These are phyloP conservation scores for Lathronympha strigana DNA, from an alignment of 2,888 invertebrate species.

Conservation along the genomic window DNA sequence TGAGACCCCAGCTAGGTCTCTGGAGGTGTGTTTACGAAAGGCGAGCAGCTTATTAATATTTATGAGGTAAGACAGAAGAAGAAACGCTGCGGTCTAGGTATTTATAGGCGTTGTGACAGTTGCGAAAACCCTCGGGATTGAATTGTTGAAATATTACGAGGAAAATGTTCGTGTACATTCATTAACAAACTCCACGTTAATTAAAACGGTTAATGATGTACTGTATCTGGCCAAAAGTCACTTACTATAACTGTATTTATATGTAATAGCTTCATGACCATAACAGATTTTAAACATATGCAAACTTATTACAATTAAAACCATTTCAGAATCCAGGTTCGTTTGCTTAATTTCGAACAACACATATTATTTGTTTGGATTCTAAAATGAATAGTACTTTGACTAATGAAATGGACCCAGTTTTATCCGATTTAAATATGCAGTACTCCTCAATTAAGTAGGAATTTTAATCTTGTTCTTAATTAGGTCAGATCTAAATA, in stretches of 20 bases:
- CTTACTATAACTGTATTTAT: background rate
- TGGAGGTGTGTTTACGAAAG: conserved; percentile 58
- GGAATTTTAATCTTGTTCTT: background rate
- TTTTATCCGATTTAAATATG: background rate
- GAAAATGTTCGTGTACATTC: conserved; percentile 20
- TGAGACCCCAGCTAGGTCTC: conserved; percentile 62
- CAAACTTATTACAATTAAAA: background rate
- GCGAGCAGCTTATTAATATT: conserved; percentile 64
- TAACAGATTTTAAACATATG: background rate
- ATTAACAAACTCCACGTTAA: conserved; percentile 8
- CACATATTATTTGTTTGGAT: background rate
- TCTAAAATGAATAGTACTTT: background rate
- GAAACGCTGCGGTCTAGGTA: conserved; percentile 38
- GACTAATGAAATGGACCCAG: background rate
- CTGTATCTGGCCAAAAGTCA: background rate
- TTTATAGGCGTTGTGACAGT: conserved; percentile 34
- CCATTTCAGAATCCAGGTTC: background rate
- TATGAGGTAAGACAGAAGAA: conserved; percentile 53
- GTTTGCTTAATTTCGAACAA: background rate
- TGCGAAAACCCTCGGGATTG: conserved; percentile 33
- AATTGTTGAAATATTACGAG: conserved; percentile 24
- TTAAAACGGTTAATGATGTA: background rate
- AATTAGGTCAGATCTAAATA: conserved; percentile 7
- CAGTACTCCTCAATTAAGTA: background rate
- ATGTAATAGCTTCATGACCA: background rate